Percentiles rank a stretch among this genome's conserved stretches.
These are phyloP conservation scores for Scarus forsteni DNA, from an alignment of 2,797 vertebrate genomes.

Conservation along the genomic window DNA sequence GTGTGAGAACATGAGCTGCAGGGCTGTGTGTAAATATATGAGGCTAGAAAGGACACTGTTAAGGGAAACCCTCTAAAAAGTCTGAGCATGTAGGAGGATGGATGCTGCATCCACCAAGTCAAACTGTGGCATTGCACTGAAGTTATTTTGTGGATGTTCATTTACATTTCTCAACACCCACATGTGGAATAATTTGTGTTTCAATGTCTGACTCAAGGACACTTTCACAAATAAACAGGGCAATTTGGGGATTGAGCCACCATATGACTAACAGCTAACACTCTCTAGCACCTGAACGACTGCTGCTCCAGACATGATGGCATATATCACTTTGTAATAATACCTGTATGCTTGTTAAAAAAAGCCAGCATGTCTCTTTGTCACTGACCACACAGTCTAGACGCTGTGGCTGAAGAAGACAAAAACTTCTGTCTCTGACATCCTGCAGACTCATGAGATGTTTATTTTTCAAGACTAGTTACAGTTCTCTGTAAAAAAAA, in stretches of 20 bases:
- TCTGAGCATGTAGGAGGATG: not conserved
- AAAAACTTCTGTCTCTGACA: conserved; percentile 12
- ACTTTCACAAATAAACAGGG: not conserved
- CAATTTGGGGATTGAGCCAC: not conserved
- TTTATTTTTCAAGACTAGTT: conserved; percentile 22
- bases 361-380: conserved; percentile 7
- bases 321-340: conserved; percentile 10
- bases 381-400: conserved; percentile 4
- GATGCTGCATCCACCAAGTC: conserved; percentile 1
- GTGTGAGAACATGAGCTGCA: conserved; percentile 4
- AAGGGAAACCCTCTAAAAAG: conserved; percentile 3
- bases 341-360: conserved; percentile 2
- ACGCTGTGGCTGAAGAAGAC: conserved; percentile 7
- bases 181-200: conserved; percentile 2
- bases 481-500: conserved; percentile 3
- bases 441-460: conserved; percentile 1
- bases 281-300: not conserved
- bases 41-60: conserved; percentile 7
- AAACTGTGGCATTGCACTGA: conserved; percentile 6
- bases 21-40: conserved; percentile 5
- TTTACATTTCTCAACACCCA: conserved; percentile 7
- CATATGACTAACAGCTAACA: conserved; percentile 13
- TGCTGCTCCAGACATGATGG: not conserved
- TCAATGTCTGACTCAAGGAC: conserved; percentile 3
- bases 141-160: conserved; percentile 16